Conservation (phyloP, 2,888 invertebrate genomes). For the Drosophila borealis region DNA sequence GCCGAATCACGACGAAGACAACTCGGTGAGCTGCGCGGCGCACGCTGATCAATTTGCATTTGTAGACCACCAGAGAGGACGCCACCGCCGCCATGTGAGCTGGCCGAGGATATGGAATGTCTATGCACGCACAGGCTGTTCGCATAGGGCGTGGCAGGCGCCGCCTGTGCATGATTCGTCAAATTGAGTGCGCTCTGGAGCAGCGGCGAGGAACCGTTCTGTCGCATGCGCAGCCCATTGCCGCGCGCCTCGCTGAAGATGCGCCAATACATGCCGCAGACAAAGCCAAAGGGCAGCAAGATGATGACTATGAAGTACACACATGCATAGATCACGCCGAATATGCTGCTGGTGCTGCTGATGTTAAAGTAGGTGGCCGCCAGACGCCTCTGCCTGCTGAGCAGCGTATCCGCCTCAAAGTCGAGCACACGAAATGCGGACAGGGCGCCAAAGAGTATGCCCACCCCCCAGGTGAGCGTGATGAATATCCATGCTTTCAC, state of each 20-base stretch:
- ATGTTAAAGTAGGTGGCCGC: constrained; percentile 71
- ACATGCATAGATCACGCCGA: constrained; percentile 82
- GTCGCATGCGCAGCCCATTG: constrained; percentile 85
- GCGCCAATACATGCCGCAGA: constrained; percentile 85
- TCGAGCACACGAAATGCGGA: constrained; percentile 84
- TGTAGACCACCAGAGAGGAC: constrained; percentile 75
- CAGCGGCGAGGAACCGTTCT: constrained; percentile 85
- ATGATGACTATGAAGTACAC: constrained; percentile 84
- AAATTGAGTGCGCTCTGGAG: constrained; percentile 85
- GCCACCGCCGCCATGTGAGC: constrained; percentile 72
- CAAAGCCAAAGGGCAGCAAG: constrained; percentile 84
- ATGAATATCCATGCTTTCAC: constrained; percentile 85
- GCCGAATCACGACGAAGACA: constrained; percentile 82
- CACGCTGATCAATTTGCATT: constrained; percentile 83
- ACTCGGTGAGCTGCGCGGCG: constrained; percentile 69
- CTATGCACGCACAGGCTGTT: constrained; percentile 81
- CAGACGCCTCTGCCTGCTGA: constrained; percentile 74
- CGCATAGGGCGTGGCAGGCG: constrained; percentile 60
- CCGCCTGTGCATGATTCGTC: constrained; percentile 68
- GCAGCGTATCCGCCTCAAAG: constrained; percentile 78
- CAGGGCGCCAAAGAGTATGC: constrained; percentile 84
- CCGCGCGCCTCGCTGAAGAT: constrained; percentile 85
- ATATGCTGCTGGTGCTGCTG: constrained; percentile 73
- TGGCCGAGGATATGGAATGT: constrained; percentile 82
- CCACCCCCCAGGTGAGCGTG: constrained; percentile 84